Conservation (phyloP, 2,797 vertebrate species). For the Saxicola maurus region DNA sequence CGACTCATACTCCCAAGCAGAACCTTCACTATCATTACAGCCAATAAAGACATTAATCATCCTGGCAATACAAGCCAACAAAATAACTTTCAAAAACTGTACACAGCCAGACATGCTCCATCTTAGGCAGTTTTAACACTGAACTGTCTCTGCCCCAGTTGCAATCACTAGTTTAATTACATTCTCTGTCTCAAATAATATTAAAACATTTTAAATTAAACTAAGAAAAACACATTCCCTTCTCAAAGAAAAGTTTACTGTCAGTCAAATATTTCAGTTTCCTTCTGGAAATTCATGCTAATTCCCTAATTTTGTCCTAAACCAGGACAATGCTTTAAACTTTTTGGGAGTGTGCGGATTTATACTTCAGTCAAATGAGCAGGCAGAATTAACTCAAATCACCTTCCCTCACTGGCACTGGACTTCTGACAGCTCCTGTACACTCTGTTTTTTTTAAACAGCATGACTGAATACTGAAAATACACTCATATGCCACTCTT, state of each 20-base stretch:
- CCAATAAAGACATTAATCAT: slow-evolving; percentile 27
- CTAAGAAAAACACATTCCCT: neutral
- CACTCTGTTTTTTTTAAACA: neutral
- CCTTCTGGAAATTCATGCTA: neutral
- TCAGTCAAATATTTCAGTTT: neutral
- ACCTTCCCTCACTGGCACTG: neutral
- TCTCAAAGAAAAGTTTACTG: neutral
- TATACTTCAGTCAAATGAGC: neutral
- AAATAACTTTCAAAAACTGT: slow-evolving; percentile 5
- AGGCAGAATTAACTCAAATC: neutral
- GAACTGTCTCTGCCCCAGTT: neutral
- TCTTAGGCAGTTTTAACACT: neutral
- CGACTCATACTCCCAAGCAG: neutral
- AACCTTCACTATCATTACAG: slow-evolving; percentile 52
- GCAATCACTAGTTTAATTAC: neutral
- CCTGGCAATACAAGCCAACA: neutral
- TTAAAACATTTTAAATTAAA: neutral
- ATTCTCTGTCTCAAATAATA: neutral
- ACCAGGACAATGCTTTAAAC: neutral
- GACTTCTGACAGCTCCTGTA: neutral
- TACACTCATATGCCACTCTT: neutral
- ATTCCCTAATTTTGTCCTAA: too few species aligned
- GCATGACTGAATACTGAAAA: neutral
- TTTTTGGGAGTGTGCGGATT: neutral
- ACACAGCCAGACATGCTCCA: neutral